Conservation (phyloP, 2,113 vertebrate species). For the Chaetodon auriga region DNA sequence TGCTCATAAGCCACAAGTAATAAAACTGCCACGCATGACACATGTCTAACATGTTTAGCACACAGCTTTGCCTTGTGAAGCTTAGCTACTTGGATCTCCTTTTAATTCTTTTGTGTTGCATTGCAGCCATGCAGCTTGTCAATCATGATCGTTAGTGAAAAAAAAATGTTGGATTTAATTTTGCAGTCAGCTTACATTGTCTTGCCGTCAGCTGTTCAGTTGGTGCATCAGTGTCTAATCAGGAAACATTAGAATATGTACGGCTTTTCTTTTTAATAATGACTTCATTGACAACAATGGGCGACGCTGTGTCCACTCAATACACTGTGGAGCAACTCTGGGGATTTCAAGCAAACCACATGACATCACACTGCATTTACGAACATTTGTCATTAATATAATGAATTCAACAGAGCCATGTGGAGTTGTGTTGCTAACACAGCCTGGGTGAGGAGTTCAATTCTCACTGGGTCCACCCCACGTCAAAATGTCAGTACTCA, state of each 20-base stretch:
- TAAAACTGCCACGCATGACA: not conserved
- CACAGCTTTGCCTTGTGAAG: not conserved
- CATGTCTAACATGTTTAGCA: not conserved
- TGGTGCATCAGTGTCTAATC: not conserved
- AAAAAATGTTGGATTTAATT: no score
- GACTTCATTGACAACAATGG: not conserved
- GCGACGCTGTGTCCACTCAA: not conserved
- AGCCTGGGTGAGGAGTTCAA: slow-evolving; percentile 16
- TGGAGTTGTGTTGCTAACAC: slow-evolving; percentile 9
- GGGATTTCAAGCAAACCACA: not conserved
- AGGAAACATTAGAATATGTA: not conserved
- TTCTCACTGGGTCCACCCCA: slow-evolving; percentile 10
- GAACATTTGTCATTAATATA: slow-evolving; percentile 48
- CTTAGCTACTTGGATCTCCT: not conserved
- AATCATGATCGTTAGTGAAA: not conserved
- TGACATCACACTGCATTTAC: slow-evolving; percentile 11
- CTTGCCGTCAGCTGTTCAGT: not conserved
- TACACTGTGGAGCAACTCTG: not conserved
- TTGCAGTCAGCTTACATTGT: not conserved
- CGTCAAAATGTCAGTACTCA: slow-evolving; percentile 19
- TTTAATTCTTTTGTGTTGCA: not conserved
- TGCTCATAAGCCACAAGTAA: not conserved
- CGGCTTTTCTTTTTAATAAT: not conserved
- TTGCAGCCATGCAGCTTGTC: not conserved
- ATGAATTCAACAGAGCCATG: slow-evolving; percentile 45